These are phyloP conservation scores for Drosophila erecta DNA, from an alignment of 1,140 invertebrate genomes.

Conservation along the genomic window DNA sequence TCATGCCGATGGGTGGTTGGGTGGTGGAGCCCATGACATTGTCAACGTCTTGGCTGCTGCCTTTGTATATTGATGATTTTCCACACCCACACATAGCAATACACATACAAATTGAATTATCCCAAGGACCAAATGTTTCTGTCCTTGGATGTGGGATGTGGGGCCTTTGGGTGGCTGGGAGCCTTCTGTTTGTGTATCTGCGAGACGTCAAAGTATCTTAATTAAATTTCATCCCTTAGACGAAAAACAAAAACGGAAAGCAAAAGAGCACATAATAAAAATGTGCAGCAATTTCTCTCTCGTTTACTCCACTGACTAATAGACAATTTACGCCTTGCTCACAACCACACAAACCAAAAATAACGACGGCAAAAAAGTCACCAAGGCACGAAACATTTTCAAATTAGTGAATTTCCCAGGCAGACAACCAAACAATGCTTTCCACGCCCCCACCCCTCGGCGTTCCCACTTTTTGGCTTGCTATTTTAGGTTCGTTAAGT, in stretches of 20 bases:
- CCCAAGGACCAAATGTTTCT: constrained; percentile 64
- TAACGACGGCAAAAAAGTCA: constrained; percentile 28
- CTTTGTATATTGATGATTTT: constrained; percentile 73
- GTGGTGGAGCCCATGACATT: constrained; percentile 36
- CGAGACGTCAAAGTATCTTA: constrained; percentile 81
- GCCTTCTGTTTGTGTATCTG: constrained; percentile 69
- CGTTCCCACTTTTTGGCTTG: constrained; percentile 6
- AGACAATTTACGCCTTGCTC: constrained; percentile 73
- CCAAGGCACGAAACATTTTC: constrained; percentile 46
- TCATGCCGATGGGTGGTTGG: not conserved
- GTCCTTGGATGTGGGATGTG: constrained; percentile 11
- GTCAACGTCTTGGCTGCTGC: constrained; percentile 63
- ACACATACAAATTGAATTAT: constrained; percentile 76
- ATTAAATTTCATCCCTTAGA: constrained; percentile 83
- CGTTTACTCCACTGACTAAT: constrained; percentile 70
- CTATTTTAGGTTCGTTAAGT: not conserved
- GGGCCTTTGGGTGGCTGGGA: constrained; percentile 32
- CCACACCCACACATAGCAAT: constrained; percentile 36
- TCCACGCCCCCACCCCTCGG: not conserved
- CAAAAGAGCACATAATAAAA: constrained; percentile 70
- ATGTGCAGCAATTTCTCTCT: constrained; percentile 80
- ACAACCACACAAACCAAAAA: constrained; percentile 26
- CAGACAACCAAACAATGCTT: constrained; percentile 19
- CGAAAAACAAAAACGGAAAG: constrained; percentile 41
- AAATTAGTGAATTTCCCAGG: constrained; percentile 23